phyloP scores from a whole-genome alignment of 2,888 invertebrate species.

The Pristionchus maxplancki region DNA sequence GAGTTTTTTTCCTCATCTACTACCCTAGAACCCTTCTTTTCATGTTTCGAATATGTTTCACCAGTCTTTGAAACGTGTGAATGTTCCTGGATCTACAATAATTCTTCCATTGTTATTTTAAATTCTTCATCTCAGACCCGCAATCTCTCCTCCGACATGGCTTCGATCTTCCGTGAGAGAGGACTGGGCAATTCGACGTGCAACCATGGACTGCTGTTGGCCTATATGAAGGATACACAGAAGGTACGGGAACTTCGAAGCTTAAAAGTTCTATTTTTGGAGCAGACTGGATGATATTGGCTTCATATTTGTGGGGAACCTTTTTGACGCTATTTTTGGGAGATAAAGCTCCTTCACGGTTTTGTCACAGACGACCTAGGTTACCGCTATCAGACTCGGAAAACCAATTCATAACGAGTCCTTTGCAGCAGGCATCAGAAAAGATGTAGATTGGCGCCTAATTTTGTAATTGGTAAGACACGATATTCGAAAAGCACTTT shows the following conservation, averaged over 20 bases:
- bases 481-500: background rate
- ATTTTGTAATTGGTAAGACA: background rate
- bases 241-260: conserved; percentile 54
- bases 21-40: background rate
- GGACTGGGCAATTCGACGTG: conserved; percentile 70
- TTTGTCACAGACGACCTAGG: too few relatives aligned
- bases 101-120: background rate
- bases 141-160: conserved; percentile 66
- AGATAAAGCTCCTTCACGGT: too few relatives aligned
- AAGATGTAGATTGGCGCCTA: background rate
- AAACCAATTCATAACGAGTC: too few relatives aligned
- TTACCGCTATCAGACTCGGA: too few relatives aligned
- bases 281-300: background rate
- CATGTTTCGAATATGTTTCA: background rate
- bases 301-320: too few relatives aligned
- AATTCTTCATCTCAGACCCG: conserved; percentile 59
- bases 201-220: conserved; percentile 73
- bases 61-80: background rate
- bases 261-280: background rate
- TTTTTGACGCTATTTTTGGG: too few relatives aligned
- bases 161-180: conserved; percentile 67
- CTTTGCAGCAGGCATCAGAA: too few relatives aligned
- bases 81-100: background rate
- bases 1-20: conserved; percentile 41
- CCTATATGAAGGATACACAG: conserved; percentile 71